phyloP scores from a whole-genome alignment of 2,113 vertebrate genomes.

The Mobula birostris region DNA sequence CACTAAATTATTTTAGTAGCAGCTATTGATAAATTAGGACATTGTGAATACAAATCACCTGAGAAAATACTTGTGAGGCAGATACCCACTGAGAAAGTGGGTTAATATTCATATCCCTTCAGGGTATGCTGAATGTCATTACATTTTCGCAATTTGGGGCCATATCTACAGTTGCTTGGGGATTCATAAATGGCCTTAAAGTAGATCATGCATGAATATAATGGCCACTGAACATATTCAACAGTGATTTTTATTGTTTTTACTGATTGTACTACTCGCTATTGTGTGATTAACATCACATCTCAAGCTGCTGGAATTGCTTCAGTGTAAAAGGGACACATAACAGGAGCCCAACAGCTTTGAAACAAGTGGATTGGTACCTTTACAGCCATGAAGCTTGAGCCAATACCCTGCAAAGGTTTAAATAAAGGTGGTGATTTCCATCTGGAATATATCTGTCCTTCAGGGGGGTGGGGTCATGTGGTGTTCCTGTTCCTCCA shows the following conservation, averaged over 20 bases:
- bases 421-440: not conserved
- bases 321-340: not conserved
- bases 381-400: not conserved
- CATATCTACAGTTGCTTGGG: not conserved
- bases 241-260: conserved; percentile 5
- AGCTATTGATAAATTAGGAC: not conserved
- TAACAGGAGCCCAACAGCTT: not conserved
- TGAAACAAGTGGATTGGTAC: not conserved
- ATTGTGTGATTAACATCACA: not conserved
- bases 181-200: not conserved
- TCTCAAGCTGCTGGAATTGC: not conserved
- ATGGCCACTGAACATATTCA: not conserved
- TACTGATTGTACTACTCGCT: not conserved
- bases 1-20: not conserved
- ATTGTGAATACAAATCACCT: not conserved
- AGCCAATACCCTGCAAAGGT: not conserved
- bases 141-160: not conserved
- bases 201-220: no score
- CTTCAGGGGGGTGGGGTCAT: no score
- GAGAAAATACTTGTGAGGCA: not conserved
- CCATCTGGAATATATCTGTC: not conserved
- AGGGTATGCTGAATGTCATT: not conserved
- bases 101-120: not conserved
- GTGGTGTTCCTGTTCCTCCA: no score
- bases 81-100: not conserved